Percentiles rank a stretch among this genome's conserved stretches.
phyloP scores from a whole-genome alignment of 2,888 invertebrate genomes.

The Dolichomitus sp. region DNA sequence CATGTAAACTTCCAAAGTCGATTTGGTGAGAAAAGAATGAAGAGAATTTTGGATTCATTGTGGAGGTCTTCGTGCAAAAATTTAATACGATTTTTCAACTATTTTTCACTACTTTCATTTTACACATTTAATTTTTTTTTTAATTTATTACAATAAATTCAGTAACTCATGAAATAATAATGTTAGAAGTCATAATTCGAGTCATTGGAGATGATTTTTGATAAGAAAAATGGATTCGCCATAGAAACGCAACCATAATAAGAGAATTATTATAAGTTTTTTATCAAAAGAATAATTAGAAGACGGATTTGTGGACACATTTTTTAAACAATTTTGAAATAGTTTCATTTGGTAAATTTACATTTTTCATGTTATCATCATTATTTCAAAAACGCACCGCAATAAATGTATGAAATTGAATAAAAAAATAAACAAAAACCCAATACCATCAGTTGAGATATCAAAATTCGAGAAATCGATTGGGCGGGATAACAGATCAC shows the following conservation, averaged over 20 bases:
- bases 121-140: background rate
- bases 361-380: background rate
- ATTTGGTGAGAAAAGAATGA: background rate
- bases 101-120: background rate
- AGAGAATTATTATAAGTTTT: too few species aligned
- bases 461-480: constrained; percentile 56
- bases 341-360: background rate
- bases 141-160: background rate
- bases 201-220: too few species aligned
- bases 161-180: background rate
- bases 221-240: too few species aligned
- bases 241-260: too few species aligned
- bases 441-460: constrained; percentile 35
- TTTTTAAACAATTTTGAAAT: too few species aligned
- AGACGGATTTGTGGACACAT: too few species aligned
- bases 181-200: too few species aligned
- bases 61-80: background rate
- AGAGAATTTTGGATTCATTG: background rate
- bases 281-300: too few species aligned
- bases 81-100: background rate
- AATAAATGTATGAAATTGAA: background rate
- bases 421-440: background rate
- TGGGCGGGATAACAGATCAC: constrained; percentile 57
- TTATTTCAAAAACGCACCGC: background rate
- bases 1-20: background rate